Base-by-base conservation (phyloP, 2,888 invertebrate species). In the Drosophila maculinotata region DNA sequence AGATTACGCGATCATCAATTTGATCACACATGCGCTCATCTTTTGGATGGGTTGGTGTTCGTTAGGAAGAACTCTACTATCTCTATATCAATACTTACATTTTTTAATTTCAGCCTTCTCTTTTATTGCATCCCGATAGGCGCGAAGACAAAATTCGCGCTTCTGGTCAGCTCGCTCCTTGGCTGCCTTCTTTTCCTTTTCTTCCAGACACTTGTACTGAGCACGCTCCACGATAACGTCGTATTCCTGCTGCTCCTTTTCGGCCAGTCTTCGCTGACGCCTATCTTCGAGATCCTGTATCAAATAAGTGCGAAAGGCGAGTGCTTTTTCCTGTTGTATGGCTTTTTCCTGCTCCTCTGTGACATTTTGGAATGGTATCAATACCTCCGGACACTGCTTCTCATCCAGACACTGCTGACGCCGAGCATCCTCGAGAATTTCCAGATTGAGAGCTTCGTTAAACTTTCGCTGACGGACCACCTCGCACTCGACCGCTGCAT, bases 1-100 rank as follows among this genome's bases (percentile, higher is more conserved):
- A 82, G 17, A 62, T 56, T 4, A 63, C 57, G 0, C 82, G 67
- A 33, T 87, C 76, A 6, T 77, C 72, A 8, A 87, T 77, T 8
- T 28, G 25, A 0, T 75, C 56, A 28, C 58, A 51, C 3, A 75
- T 70, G 0, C 33, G 23, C 9, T 80, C 68, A 33, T 67, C 82
- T 82, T 14, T 1, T 2, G 10, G 7, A 8, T 8, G 12, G 23
- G 4, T 0, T 23, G 1, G 8, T 6, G 2, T 15, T 9, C 1
- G 3, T 20, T 15, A 45, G 3, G 4, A 9, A 7, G 4, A 17
- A 8, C n/a, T 17, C 7, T 10, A 23, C 0, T n/a, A 12, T 9
- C 1, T 1, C 1, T n/a, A n/a, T n/a, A n/a, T 5, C 0, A 1
- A 0, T 9, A 82, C 85, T 65, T 47, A 80, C 79, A 60, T 8